Conservation (phyloP, 2,797 vertebrate species). For the Gallinago nigripennis region DNA sequence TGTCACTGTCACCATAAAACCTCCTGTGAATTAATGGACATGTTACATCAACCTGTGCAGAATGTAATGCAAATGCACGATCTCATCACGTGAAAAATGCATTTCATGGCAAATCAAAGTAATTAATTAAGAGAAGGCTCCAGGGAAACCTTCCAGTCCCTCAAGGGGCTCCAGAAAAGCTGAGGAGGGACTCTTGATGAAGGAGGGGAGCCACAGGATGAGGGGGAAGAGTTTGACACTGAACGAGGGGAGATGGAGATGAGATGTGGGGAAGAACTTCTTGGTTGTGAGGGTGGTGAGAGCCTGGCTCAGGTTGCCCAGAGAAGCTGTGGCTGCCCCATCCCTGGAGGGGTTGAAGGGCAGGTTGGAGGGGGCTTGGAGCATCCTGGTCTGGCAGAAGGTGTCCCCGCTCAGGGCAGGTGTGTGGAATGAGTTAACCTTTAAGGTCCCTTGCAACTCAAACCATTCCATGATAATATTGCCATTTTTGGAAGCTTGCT, state of each 20-base stretch:
- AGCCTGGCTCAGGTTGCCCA: background rate
- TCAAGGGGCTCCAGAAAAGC: background rate
- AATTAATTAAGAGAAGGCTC: background rate
- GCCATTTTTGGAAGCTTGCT: background rate
- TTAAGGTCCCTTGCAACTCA: background rate
- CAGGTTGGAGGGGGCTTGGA: background rate
- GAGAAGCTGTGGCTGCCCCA: background rate
- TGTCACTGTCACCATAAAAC: rapidly evolving
- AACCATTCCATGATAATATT: background rate
- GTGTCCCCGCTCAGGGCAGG: background rate
- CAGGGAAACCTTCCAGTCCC: background rate
- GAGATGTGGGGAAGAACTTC: background rate
- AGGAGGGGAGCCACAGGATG: background rate
- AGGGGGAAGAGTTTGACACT: background rate
- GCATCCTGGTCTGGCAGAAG: background rate
- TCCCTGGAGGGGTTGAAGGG: background rate
- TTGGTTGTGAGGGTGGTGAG: background rate
- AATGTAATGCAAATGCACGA: rapidly evolving
- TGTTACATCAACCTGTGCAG: rapidly evolving
- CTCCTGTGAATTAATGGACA: background rate
- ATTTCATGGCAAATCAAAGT: background rate
- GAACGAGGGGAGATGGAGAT: background rate
- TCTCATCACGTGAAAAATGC: rapidly evolving
- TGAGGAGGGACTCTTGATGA: background rate
- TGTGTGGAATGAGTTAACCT: rapidly evolving